A percentile compares a stretch with the other conserved stretches of the same genome.
Evolutionary conservation across 2,797 vertebrate species (phyloP).

Genomic region (Rhinophrynus dorsalis): DNA sequence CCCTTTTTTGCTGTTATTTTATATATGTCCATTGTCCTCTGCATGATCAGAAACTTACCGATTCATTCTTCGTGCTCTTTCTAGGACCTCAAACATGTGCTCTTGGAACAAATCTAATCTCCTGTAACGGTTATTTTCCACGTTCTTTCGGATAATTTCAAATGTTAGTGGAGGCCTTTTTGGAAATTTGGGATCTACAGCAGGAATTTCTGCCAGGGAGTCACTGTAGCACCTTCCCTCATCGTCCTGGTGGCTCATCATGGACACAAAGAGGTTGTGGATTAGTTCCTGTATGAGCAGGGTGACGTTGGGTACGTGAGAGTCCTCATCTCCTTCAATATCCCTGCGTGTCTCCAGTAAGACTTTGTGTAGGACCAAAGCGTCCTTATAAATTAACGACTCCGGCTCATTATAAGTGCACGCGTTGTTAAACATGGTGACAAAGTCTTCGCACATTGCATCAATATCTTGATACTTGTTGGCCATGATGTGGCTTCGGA

Average conservation of each 20-base stretch:
- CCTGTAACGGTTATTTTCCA: conserved; percentile 89
- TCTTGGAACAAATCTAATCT: conserved; percentile 96
- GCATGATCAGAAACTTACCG: conserved; percentile 80
- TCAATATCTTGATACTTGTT: conserved; percentile 98
- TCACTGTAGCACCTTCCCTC: conserved; percentile 97
- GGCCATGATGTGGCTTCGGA: conserved; percentile 95
- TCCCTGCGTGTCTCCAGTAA: conserved; percentile 89
- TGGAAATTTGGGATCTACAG: conserved; percentile 80
- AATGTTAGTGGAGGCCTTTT: conserved; percentile 87
- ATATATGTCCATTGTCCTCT: no score
- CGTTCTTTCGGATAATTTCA: conserved; percentile 89
- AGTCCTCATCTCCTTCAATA: conserved; percentile 92
- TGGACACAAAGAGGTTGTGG: conserved; percentile 95
- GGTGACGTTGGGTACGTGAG: conserved; percentile 88
- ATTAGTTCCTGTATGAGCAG: conserved; percentile 95
- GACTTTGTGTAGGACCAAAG: conserved; percentile 91
- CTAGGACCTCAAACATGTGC: conserved; percentile 97
- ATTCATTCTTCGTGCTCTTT: conserved; percentile 90
- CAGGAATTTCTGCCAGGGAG: conserved; percentile 94
- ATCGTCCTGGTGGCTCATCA: conserved; percentile 95
- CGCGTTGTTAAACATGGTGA: conserved; percentile 98
- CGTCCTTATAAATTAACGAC: conserved; percentile 96
- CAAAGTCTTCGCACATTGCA: conserved; percentile 94
- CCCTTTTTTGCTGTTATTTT: no score
- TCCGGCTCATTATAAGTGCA: conserved; percentile 97